phyloP scores from a whole-genome alignment of 2,797 vertebrate genomes.

The Characodon lateralis region DNA sequence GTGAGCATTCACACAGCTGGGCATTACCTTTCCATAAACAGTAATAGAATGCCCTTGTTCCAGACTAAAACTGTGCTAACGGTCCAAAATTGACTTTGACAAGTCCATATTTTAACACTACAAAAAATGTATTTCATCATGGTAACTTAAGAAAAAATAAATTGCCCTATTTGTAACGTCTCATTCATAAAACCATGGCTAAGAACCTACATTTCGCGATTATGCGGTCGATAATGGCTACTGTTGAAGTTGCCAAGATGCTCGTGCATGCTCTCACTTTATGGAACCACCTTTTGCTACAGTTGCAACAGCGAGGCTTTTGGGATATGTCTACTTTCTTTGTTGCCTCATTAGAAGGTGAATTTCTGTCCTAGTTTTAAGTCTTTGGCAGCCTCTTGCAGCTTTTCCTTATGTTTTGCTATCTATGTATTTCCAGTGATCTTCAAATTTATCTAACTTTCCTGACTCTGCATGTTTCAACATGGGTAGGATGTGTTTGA shows the following conservation, averaged over 20 bases:
- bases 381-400: background rate
- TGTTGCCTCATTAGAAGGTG: background rate
- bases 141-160: background rate
- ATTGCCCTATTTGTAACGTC: background rate
- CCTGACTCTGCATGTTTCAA: background rate
- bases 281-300: background rate
- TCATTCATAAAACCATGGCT: background rate
- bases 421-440: background rate
- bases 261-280: background rate
- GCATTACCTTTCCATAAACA: background rate
- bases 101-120: background rate
- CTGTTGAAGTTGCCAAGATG: background rate
- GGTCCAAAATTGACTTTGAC: background rate
- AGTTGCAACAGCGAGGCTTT: background rate
- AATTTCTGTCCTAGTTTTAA: background rate
- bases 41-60: background rate
- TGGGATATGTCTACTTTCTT: background rate
- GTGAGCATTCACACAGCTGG: background rate
- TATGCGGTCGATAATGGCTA: background rate
- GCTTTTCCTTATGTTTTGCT: background rate
- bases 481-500: background rate
- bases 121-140: background rate
- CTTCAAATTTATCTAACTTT: background rate
- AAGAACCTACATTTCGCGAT: background rate
- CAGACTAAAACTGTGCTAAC: background rate